Conservation (phyloP, 2,888 invertebrate genomes). For the Scaptomyza flava region DNA sequence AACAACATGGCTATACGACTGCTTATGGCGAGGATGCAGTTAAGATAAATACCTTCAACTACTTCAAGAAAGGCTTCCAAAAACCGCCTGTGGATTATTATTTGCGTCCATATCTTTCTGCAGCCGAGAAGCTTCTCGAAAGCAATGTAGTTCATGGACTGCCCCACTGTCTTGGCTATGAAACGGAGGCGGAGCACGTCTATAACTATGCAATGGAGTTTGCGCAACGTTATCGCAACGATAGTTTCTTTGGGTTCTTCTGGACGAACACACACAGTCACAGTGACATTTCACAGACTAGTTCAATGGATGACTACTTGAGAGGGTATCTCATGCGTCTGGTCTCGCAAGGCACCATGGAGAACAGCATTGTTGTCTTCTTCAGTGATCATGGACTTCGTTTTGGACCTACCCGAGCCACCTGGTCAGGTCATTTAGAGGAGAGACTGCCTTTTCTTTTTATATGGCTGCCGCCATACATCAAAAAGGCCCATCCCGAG, state of each 20-base stretch:
- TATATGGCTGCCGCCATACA: slow-evolving; percentile 88
- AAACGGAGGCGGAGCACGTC: slow-evolving; percentile 88
- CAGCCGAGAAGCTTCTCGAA: slow-evolving; percentile 87
- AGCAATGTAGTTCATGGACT: slow-evolving; percentile 85
- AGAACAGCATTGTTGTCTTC: slow-evolving; percentile 89
- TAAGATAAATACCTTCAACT: slow-evolving; percentile 89
- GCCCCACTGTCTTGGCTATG: slow-evolving; percentile 87
- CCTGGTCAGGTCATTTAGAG: slow-evolving; percentile 90
- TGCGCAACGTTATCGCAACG: slow-evolving; percentile 86
- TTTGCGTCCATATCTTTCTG: slow-evolving; percentile 89
- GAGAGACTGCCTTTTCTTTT: slow-evolving; percentile 91
- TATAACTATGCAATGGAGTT: slow-evolving; percentile 89
- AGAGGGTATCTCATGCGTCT: slow-evolving; percentile 87
- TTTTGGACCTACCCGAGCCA: slow-evolving; percentile 89
- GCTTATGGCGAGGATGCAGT: slow-evolving; percentile 92
- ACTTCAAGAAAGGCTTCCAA: slow-evolving; percentile 89
- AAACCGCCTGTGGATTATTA: slow-evolving; percentile 93
- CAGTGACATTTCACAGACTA: slow-evolving; percentile 88
- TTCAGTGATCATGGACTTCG: slow-evolving; percentile 92
- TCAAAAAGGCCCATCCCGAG: slow-evolving; percentile 86
- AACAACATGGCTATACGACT: slow-evolving; percentile 89
- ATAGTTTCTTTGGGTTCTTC: slow-evolving; percentile 90
- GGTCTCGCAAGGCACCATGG: slow-evolving; percentile 86
- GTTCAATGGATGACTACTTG: slow-evolving; percentile 88
- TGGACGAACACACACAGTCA: slow-evolving; percentile 93